phyloP scores from a whole-genome alignment of 2,888 invertebrate species.

The Cyclophora albipunctata region DNA sequence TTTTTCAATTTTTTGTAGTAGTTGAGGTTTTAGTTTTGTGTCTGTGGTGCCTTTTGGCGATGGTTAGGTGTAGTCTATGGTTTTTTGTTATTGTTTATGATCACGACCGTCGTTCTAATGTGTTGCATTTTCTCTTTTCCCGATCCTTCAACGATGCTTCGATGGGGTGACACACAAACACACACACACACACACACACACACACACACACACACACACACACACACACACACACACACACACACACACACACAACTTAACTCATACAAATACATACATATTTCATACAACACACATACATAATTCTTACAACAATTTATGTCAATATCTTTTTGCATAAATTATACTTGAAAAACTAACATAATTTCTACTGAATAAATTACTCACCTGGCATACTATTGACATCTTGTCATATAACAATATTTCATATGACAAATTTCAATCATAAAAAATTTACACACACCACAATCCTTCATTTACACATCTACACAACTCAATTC shows the following conservation, averaged over 20 bases:
- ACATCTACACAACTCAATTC: neutral
- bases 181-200: conserved; percentile 1
- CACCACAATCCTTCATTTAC: neutral
- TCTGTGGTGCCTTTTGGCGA: conserved; percentile 74
- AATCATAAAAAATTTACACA: too few species aligned
- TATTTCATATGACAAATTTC: too few species aligned
- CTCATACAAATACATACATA: neutral
- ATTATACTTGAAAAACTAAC: too few species aligned
- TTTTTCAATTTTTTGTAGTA: conserved; percentile 14
- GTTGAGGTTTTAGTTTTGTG: conserved; percentile 37
- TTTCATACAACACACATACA: neutral
- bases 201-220: conserved; percentile 8
- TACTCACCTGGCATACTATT: too few species aligned
- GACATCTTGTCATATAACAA: too few species aligned
- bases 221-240: conserved; percentile 2
- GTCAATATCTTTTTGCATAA: too few species aligned
- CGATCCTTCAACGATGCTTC: conserved; percentile 39
- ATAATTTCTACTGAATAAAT: too few species aligned
- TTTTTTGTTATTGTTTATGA: conserved; percentile 14
- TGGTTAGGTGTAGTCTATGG: conserved; percentile 26
- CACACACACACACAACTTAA: neutral
- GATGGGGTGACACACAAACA: conserved; percentile 23
- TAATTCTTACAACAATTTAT: too few species aligned
- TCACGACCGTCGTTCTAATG: conserved; percentile 62
- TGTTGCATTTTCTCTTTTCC: conserved; percentile 75